Evolutionary conservation across 92 coral and sea anemone genomes (phyloP).

Genomic region (Heliopora coerulea): DNA sequence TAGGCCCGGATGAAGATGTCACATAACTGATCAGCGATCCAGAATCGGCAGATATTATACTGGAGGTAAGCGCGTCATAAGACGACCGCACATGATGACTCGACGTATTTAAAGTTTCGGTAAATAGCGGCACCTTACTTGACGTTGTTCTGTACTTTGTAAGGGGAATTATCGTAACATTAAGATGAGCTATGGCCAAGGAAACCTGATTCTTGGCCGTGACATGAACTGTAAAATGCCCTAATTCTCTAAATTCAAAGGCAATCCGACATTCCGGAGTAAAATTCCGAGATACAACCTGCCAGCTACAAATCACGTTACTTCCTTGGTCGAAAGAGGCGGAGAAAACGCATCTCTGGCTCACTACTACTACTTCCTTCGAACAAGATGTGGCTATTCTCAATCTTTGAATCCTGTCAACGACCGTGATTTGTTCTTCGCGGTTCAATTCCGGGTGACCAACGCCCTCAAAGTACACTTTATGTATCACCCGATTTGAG

Average conservation of each 20-base stretch:
- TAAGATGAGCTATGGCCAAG: background rate
- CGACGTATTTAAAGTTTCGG: too few species aligned
- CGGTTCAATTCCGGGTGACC: slow-evolving; percentile 35
- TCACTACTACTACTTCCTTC: background rate
- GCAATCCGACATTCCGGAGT: background rate
- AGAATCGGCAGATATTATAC: too few species aligned
- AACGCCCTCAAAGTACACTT: slow-evolving; percentile 18
- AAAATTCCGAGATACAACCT: background rate
- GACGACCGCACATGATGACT: too few species aligned
- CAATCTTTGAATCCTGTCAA: slow-evolving; percentile 4
- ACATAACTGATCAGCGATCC: too few species aligned
- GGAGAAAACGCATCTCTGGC: background rate
- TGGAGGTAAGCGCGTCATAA: too few species aligned
- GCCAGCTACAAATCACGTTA: slow-evolving; percentile 13
- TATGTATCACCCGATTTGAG: background rate
- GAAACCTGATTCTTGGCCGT: slow-evolving; percentile 1
- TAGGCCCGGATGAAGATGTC: too few species aligned
- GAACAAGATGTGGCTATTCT: slow-evolving; percentile 4
- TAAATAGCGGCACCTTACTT: too few species aligned
- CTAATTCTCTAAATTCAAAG: background rate
- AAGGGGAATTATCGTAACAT: slow-evolving; percentile 5
- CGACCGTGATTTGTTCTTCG: background rate
- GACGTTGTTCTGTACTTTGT: too few species aligned
- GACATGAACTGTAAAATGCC: background rate
- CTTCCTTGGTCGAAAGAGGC: slow-evolving; percentile 8